phyloP scores from a whole-genome alignment of 2,888 invertebrate genomes.

The Dendrolimus pini region DNA sequence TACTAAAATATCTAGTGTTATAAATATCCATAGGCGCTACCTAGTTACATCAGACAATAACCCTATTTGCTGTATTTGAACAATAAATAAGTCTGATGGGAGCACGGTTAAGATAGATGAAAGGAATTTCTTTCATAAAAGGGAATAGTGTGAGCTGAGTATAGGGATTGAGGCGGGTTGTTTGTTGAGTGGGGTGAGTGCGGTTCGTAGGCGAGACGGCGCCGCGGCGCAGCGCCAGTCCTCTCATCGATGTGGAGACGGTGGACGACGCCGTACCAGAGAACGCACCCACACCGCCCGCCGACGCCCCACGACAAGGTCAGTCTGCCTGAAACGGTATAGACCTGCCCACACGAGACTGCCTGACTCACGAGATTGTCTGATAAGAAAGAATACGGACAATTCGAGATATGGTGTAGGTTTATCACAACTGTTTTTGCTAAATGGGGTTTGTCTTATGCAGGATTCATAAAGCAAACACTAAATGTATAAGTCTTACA shows the following conservation, averaged over 20 bases:
- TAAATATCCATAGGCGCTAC: too few species aligned
- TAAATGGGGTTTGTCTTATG: too few species aligned
- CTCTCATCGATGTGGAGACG: conserved; percentile 81
- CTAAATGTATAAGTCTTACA: too few species aligned
- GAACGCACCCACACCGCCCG: conserved; percentile 66
- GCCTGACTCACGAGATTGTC: conserved; percentile 1
- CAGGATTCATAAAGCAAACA: too few species aligned
- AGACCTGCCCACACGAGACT: conserved; percentile 23
- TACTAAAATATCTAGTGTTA: too few species aligned
- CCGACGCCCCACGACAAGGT: conserved; percentile 66
- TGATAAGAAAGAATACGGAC: too few species aligned
- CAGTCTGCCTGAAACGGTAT: conserved; percentile 73
- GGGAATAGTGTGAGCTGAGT: background rate
- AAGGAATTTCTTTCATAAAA: conserved; percentile 23
- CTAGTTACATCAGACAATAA: too few species aligned
- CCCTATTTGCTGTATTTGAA: too few species aligned
- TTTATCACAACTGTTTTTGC: too few species aligned
- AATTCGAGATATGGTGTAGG: too few species aligned
- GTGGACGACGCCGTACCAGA: conserved; percentile 75
- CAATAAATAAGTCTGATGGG: too few species aligned
- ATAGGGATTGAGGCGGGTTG: conserved; percentile 13
- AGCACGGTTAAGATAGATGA: conserved; percentile 13
- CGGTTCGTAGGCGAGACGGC: conserved; percentile 79
- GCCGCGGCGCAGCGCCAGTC: conserved; percentile 77
- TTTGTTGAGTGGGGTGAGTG: conserved; percentile 14